Evolutionary conservation across 1,140 invertebrate genomes (phyloP).

Genomic region (Chionoecetes opilio): DNA sequence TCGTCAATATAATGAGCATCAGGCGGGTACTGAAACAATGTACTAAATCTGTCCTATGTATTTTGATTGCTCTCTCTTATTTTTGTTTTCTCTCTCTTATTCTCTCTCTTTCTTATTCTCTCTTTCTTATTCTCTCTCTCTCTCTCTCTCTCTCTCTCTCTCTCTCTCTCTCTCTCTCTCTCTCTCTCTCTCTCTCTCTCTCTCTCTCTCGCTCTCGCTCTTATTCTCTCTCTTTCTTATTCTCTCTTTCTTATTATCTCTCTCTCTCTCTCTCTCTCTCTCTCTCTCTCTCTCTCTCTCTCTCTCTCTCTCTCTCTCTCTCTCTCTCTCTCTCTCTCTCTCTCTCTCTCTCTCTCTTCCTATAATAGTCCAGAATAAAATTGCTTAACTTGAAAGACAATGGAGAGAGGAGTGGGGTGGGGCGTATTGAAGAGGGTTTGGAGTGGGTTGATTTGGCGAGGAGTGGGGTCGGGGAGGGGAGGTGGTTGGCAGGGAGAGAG

Average conservation of each 20-base stretch:
- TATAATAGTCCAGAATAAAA: not conserved
- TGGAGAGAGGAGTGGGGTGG: not conserved
- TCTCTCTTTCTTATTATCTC: not conserved
- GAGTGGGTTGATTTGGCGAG: conserved; percentile 25
- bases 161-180: too few relatives aligned
- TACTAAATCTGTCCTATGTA: too few relatives aligned
- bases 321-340: conserved; percentile 27
- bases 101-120: not conserved
- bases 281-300: conserved; percentile 8
- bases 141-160: conserved; percentile 6
- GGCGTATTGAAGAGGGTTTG: conserved; percentile 2
- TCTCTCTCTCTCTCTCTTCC: conserved; percentile 17
- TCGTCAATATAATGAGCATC: too few relatives aligned
- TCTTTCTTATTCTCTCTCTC: not conserved
- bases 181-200: too few relatives aligned
- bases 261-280: conserved; percentile 8
- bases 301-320: conserved; percentile 14
- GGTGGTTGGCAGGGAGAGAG: conserved; percentile 2
- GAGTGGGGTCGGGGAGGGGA: not conserved
- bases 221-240: too few relatives aligned
- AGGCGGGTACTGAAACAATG: too few relatives aligned
- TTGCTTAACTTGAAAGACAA: not conserved
- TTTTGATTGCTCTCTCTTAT: not conserved
- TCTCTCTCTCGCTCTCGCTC: too few relatives aligned
- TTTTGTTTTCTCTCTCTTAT: not conserved